Evolutionary conservation across 1,140 invertebrate genomes (phyloP), one percentile per base, ranked within the genome.

Genomic region (Teleopsis dalmanni): DNA sequence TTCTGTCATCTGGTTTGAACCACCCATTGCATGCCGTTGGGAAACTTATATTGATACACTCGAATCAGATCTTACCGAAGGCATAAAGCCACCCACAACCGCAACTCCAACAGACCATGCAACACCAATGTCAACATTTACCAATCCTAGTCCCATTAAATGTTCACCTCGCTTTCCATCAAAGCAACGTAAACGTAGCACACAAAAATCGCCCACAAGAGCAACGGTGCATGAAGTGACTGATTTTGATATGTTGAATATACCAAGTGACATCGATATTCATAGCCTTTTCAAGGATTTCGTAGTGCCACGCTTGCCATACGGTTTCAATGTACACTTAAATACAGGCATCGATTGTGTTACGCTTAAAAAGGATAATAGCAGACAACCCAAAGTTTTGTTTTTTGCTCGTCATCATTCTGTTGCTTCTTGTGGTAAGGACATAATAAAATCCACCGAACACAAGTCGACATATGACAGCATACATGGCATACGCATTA

Each of bases 1-100:
- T 13, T 80, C 80, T 5, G 81, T 90, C 7, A 77, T 90, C 47
- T 91, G 87, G 85, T 82, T 88, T 27, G 88, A 92, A 57, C 82
- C 87, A 2, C 88, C 88, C 0, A 74, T 84, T 10, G 80, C 88
- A 4, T 87, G 84, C 13, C 80, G 85, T 48, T 91, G 88, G 88
- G 77, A 87, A 21, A 67, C 57, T 6, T 44, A 58, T 26, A 50
- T 59, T 10, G 68, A 71, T 47, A 69, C 62, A 2, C 29, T 62
- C 1, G 58, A 69, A 42, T 55, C 58, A 26, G 57, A 71, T 19
- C 47, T 66, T 8, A 57, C 58, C 1, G 65, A 68, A 48, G 60
- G 54, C 4, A 41, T 58, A 1, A 61, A 61, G 18, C 57, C 58
- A 8, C 42, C 40, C 8, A 60, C 60, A 3, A 26, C 42, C 29